Base-by-base conservation (phyloP, 2,113 vertebrate species). In the Henicopernis longicauda region DNA sequence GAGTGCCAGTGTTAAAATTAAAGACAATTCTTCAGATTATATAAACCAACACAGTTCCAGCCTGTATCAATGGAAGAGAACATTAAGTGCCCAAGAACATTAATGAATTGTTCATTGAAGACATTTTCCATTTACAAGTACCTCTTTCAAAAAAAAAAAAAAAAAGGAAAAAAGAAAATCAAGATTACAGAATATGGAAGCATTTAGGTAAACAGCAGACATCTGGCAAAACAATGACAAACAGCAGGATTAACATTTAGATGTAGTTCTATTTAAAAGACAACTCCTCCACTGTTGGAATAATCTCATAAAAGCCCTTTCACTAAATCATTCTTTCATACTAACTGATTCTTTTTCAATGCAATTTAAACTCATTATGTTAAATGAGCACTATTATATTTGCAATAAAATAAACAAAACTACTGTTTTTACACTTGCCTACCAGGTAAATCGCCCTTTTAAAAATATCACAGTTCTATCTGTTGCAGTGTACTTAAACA, bases 361-460 rank as follows among this genome's bases (percentile, higher is more conserved):
- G 85, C 63, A 90, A 86, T 85, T 90, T 86, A 88, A 96, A 87
- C 67, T 88, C 50, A 73, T 92, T 83, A 81, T 42, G 36, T 62
- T 92, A 88, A 93, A 91, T 70, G n/a, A 89, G 29, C n/a, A 90
- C 47, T 86, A 61, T 63, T 74, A 83, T 62, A 90, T 26, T 50
- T 88, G 87, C 69, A 95, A 87, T 83, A 95, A 94, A 95, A 81
- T 72, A 94, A 97, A 86, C 13, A 5, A 42, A 90, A 96, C 55
- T 81, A 78, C 47, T 88, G 55, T 40, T 88, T 94, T 92, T 91
- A 93, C 57, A n/a, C 32, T 80, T 86, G 74, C 63, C 58, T 91
- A 77, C 70, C 49, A 86, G 32, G 89, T 83, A 91, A 93, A 95
- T 86, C 72, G 77, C 40, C 45, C n/a, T 82, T 74, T 77, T 19